Evolutionary conservation across 2,113 vertebrate genomes (phyloP).

Genomic region (Fukomys damarensis): DNA sequence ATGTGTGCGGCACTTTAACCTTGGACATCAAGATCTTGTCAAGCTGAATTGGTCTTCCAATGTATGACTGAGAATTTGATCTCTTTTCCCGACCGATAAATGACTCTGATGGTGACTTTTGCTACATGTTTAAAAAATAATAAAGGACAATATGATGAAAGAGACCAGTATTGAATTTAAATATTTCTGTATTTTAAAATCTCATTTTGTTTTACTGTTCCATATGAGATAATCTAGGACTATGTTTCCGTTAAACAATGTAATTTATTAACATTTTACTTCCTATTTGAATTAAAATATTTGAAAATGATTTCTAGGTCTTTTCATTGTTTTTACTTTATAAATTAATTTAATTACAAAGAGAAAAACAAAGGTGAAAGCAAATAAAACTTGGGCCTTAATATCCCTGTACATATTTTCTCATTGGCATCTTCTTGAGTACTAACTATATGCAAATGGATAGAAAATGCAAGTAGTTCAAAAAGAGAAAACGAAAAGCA

Average conservation of each 20-base stretch:
- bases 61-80: slow-evolving; percentile 95
- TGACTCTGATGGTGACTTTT: slow-evolving; percentile 93
- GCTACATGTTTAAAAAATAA: slow-evolving; percentile 81
- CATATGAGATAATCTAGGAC: background rate
- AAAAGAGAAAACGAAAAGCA: background rate
- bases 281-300: slow-evolving; percentile 14
- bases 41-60: slow-evolving; percentile 95
- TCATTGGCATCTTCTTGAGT: background rate
- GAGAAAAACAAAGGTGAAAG: background rate
- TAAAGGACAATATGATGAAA: background rate
- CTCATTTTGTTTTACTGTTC: background rate
- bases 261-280: background rate
- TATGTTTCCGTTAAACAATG: background rate
- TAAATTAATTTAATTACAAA: slow-evolving; percentile 5
- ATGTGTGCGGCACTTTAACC: slow-evolving; percentile 98
- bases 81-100: slow-evolving; percentile 93
- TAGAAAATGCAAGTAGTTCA: background rate
- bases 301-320: background rate
- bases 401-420: background rate
- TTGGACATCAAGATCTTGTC: slow-evolving; percentile 97
- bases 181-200: background rate
- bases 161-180: background rate
- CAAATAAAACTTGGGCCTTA: slow-evolving; percentile 8
- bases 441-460: background rate
- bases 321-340: slow-evolving; percentile 20